These are phyloP conservation scores for Pseudochirops cupreus DNA, from an alignment of 2,797 vertebrate species.

Conservation along the genomic window DNA sequence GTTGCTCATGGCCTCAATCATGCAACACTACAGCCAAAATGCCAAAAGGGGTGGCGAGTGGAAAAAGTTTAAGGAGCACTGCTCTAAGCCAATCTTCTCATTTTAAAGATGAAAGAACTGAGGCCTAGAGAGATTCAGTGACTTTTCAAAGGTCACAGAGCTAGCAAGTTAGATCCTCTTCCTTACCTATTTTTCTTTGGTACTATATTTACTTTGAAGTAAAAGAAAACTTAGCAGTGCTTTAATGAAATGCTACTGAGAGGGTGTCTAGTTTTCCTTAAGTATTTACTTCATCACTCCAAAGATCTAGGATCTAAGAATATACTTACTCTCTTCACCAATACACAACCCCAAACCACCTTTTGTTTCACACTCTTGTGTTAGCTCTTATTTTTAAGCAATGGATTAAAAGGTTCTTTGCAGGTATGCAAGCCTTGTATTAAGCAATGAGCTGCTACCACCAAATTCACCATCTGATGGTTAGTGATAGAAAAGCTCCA, in stretches of 20 bases:
- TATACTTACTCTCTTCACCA: not conserved
- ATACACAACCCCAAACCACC: not conserved
- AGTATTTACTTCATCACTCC: not conserved
- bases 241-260: not conserved
- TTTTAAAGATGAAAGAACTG: slow-evolving; percentile 38
- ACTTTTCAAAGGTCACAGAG: slow-evolving; percentile 17
- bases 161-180: not conserved
- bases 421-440: not conserved
- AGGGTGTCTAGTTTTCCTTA: not conserved
- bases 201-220: not conserved
- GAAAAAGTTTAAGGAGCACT: no score
- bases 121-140: slow-evolving; percentile 5
- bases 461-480: not conserved
- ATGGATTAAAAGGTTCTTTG: not conserved
- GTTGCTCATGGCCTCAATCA: no score
- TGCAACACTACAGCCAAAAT: no score
- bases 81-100: not conserved
- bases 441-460: not conserved
- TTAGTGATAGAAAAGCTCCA: not conserved
- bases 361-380: not conserved
- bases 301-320: not conserved
- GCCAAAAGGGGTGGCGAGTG: no score
- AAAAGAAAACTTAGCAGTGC: not conserved
- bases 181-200: not conserved
- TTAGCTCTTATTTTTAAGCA: not conserved